These are phyloP conservation scores for Arctopsyche grandis DNA, from an alignment of 1,140 invertebrate species.

Conservation along the genomic window DNA sequence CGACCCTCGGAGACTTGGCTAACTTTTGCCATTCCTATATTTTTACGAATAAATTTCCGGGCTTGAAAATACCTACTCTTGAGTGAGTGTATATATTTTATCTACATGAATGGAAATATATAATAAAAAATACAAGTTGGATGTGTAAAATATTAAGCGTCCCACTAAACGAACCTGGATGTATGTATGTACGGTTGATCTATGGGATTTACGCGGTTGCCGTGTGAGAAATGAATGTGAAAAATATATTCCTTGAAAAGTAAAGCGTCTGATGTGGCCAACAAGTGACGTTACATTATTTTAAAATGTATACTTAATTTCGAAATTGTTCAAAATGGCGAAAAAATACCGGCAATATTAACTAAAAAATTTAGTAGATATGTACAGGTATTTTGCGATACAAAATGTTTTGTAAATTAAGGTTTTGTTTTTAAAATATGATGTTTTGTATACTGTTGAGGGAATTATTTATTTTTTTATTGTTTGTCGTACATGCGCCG, in stretches of 20 bases:
- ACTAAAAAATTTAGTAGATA: too few relatives aligned
- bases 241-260: background rate
- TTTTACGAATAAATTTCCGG: background rate
- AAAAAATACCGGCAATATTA: too few relatives aligned
- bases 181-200: slow-evolving; percentile 14
- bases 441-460: too few relatives aligned
- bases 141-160: slow-evolving; percentile 33
- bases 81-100: too few relatives aligned
- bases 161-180: slow-evolving; percentile 21
- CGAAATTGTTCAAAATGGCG: too few relatives aligned
- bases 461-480: too few relatives aligned
- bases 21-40: slow-evolving; percentile 32
- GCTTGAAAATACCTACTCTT: too few relatives aligned
- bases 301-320: too few relatives aligned
- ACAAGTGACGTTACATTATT: too few relatives aligned
- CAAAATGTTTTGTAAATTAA: background rate
- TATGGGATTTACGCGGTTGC: slow-evolving; percentile 25
- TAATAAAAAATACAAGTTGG: slow-evolving; percentile 17
- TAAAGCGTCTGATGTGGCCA: too few relatives aligned
- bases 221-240: background rate
- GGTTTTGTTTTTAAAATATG: background rate
- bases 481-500: too few relatives aligned
- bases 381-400: too few relatives aligned
- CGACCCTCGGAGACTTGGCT: slow-evolving; percentile 3
- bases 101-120: background rate